Evolutionary conservation across 2,888 invertebrate species (phyloP).

Genomic region (Cephus runcator): DNA sequence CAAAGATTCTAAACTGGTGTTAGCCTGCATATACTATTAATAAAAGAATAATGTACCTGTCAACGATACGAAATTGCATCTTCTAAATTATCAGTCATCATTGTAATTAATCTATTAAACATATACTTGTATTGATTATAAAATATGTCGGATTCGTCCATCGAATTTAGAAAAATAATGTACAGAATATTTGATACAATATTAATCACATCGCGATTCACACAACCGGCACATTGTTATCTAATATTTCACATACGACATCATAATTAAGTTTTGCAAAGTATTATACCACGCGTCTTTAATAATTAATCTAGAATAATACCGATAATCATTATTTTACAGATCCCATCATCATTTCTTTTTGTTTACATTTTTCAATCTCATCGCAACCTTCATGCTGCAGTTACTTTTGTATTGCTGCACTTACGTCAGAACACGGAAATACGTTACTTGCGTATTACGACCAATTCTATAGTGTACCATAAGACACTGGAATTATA

Average conservation of each 20-base stretch:
- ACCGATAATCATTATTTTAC: not conserved
- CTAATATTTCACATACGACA: not conserved
- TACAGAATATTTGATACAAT: not conserved
- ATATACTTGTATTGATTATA: no score
- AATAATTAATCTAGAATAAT: not conserved
- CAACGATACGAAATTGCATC: not conserved
- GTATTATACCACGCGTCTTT: not conserved
- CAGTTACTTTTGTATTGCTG: not conserved
- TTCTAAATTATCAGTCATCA: not conserved
- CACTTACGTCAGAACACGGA: not conserved
- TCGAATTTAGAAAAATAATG: not conserved
- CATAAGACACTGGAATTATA: not conserved
- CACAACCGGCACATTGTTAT: not conserved
- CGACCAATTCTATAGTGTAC: not conserved
- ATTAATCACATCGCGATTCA: not conserved
- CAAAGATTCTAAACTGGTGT: not conserved
- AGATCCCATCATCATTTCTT: not conserved
- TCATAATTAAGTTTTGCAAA: not conserved
- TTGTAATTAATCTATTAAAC: not conserved
- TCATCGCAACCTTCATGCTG: not conserved
- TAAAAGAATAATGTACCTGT: not conserved
- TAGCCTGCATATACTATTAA: not conserved
- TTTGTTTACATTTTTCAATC: not conserved
- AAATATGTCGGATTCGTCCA: not conserved
- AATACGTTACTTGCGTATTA: not conserved